A percentile compares a stretch with the other conserved stretches of the same genome.
Conservation (phyloP, 2,888 invertebrate genomes). For the Drosophila atripex region DNA sequence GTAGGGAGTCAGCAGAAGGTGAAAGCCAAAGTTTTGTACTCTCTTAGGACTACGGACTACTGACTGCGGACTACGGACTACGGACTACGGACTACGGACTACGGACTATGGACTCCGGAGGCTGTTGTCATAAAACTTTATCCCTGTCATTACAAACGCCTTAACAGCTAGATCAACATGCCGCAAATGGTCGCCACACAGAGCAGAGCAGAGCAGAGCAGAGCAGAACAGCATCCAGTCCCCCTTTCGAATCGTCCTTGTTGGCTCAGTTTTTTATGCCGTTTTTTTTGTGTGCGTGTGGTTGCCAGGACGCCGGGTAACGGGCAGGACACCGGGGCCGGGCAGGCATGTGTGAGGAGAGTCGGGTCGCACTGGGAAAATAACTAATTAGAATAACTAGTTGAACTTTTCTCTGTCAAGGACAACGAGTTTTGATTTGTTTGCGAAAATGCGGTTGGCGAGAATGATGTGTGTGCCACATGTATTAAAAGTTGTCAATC, state of each 20-base stretch:
- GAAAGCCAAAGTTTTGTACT: slow-evolving; percentile 34
- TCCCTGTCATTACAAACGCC: slow-evolving; percentile 56
- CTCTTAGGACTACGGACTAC: background rate
- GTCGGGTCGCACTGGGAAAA: slow-evolving; percentile 1
- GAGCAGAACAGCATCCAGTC: background rate
- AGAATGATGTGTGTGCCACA: background rate
- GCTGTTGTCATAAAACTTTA: slow-evolving; percentile 51
- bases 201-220: background rate
- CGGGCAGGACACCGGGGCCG: too few relatives aligned
- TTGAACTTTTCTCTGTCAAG: background rate
- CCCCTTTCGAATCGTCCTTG: too few relatives aligned
- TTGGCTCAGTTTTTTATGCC: background rate
- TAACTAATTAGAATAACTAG: slow-evolving; percentile 2
- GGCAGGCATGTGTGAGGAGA: background rate
- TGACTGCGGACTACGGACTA: background rate
- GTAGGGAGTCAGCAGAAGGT: slow-evolving; percentile 17
- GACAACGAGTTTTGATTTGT: background rate
- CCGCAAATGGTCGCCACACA: slow-evolving; percentile 44
- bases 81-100: background rate
- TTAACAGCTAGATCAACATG: slow-evolving; percentile 59
- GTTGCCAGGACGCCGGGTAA: background rate
- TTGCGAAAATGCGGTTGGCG: background rate
- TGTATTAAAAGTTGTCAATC: background rate
- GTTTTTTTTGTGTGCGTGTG: background rate
- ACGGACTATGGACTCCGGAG: slow-evolving; percentile 13